phyloP scores from a whole-genome alignment of 35 echinoderm and acorn worm genomes.

The Ptychodera flava region DNA sequence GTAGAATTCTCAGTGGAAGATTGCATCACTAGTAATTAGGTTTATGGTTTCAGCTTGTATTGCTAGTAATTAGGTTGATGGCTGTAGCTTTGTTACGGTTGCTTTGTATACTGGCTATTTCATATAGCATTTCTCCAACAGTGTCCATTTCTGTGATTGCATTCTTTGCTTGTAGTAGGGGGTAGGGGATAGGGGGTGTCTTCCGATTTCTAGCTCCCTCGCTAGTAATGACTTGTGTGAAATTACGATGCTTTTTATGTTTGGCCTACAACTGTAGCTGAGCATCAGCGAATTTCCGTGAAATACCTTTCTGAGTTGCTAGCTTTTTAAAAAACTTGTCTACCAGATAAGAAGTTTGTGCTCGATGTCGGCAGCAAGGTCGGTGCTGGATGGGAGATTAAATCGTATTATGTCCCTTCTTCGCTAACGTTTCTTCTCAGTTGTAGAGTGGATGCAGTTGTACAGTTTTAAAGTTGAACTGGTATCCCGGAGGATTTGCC shows the following conservation, averaged over 20 bases:
- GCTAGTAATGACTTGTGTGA: neutral
- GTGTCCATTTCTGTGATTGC: neutral
- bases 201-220: neutral
- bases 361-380: neutral
- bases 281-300: neutral
- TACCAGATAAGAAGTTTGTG: neutral
- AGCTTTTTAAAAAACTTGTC: neutral
- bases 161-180: neutral
- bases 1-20: too few species aligned
- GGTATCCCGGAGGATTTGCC: neutral
- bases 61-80: too few species aligned
- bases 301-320: neutral
- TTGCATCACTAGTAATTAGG: too few species aligned
- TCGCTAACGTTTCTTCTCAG: neutral
- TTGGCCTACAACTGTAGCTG: slow-evolving; percentile 10
- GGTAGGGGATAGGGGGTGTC: neutral
- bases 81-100: too few species aligned
- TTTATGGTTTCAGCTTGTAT: too few species aligned
- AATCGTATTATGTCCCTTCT: neutral
- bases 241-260: neutral
- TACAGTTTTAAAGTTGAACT: neutral
- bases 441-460: neutral
- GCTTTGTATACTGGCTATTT: neutral
- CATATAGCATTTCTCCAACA: neutral
- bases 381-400: neutral